These are phyloP conservation scores for Epizoanthus ramosus DNA, from an alignment of 92 coral and sea anemone species.

Conservation along the genomic window DNA sequence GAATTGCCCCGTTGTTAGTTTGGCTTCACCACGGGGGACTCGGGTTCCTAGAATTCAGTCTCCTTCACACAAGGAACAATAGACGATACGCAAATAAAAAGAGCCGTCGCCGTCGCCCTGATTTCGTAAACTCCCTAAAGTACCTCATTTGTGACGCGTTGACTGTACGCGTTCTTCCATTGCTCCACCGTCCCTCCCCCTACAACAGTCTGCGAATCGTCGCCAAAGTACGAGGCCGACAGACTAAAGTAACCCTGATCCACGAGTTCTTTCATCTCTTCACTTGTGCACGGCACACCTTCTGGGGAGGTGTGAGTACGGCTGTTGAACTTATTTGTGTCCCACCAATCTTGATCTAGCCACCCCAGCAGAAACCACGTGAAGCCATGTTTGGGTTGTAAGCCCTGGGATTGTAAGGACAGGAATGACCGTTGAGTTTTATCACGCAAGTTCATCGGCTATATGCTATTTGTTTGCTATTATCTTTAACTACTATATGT, in stretches of 20 bases:
- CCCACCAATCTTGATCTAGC: constrained; percentile 85
- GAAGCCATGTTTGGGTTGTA: constrained; percentile 67
- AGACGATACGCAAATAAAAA: too few relatives aligned
- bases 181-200: constrained; percentile 70
- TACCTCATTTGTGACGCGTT: constrained; percentile 52
- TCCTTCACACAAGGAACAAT: too few relatives aligned
- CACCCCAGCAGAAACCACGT: constrained; percentile 82
- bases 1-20: too few relatives aligned
- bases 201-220: constrained; percentile 50
- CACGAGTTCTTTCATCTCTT: constrained; percentile 59
- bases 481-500: too few relatives aligned
- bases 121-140: too few relatives aligned
- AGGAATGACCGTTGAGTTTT: too few relatives aligned
- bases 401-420: constrained; percentile 39
- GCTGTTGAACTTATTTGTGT: constrained; percentile 65
- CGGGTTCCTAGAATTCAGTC: too few relatives aligned
- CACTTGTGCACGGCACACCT: constrained; percentile 66
- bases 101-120: too few relatives aligned
- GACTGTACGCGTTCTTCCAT: constrained; percentile 63
- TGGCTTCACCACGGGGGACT: too few relatives aligned
- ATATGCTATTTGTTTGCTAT: too few relatives aligned
- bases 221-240: constrained; percentile 72
- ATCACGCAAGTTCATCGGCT: too few relatives aligned
- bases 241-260: constrained; percentile 79
- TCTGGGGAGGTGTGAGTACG: constrained; percentile 62